These are phyloP conservation scores for Listronotus oregonensis DNA, from an alignment of 1,140 invertebrate genomes.

Conservation along the genomic window DNA sequence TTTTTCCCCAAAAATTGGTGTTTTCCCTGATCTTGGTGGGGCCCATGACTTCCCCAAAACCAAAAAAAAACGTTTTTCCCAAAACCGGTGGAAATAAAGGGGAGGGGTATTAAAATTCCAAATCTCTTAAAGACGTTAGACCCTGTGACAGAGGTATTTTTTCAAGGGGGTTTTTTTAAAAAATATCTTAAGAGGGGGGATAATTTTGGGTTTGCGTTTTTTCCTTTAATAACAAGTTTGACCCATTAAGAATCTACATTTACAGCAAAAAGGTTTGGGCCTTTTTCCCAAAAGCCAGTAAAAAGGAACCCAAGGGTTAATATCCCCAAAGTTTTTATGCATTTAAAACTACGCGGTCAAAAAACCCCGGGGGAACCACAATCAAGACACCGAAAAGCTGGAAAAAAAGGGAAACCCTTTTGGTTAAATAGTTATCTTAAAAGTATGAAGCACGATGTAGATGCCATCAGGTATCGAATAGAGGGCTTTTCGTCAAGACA, in stretches of 20 bases:
- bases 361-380: conserved; percentile 83
- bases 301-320: conserved; percentile 80
- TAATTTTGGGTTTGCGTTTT: conserved; percentile 95
- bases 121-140: conserved; percentile 75
- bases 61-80: conserved; percentile 82
- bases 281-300: conserved; percentile 88
- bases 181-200: conserved; percentile 92
- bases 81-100: conserved; percentile 88
- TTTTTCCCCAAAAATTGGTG: conserved; percentile 95
- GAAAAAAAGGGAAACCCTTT: conserved; percentile 85
- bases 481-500: conserved; percentile 91
- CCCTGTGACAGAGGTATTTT: conserved; percentile 80
- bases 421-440: conserved; percentile 77
- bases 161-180: conserved; percentile 76
- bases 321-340: conserved; percentile 89
- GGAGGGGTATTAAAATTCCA: conserved; percentile 82
- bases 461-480: conserved; percentile 78
- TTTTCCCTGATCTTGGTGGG: conserved; percentile 81
- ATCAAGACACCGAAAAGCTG: conserved; percentile 71
- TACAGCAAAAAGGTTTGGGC: conserved; percentile 95
- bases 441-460: conserved; percentile 72
- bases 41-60: conserved; percentile 66
- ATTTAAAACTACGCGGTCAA: conserved; percentile 98
- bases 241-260: conserved; percentile 90
- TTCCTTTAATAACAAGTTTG: conserved; percentile 92